Conservation (phyloP, 1,140 invertebrate species). For the Sarcophaga peregrina region DNA sequence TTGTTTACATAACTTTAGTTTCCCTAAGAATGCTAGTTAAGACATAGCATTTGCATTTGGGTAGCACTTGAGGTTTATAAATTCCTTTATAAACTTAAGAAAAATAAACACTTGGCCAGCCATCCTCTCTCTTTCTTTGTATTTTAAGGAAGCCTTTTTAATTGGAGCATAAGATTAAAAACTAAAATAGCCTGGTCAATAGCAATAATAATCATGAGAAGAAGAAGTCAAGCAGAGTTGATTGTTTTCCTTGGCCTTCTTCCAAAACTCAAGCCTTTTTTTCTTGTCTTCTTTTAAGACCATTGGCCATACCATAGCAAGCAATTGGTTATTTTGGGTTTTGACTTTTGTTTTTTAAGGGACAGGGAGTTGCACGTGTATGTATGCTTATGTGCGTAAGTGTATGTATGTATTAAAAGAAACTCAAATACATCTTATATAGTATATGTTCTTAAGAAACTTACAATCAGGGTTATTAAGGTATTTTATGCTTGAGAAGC, state of each 20-base stretch:
- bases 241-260: no score
- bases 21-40: neutral
- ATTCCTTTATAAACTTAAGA: no score
- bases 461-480: slow-evolving; percentile 21
- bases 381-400: neutral
- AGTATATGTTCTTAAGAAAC: slow-evolving; percentile 17
- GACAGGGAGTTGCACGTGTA: neutral
- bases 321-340: slow-evolving; percentile 11
- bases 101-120: no score
- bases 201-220: neutral
- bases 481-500: slow-evolving; percentile 24
- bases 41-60: neutral
- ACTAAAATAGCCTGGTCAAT: slow-evolving; percentile 24
- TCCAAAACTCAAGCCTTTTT: neutral
- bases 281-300: neutral
- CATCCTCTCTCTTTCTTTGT: neutral
- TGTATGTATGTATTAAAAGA: neutral
- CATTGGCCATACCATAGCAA: neutral
- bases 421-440: neutral
- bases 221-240: neutral
- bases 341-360: neutral
- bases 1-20: neutral
- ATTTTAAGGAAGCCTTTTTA: neutral
- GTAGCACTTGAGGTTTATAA: no score
- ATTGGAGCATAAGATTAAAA: slow-evolving; percentile 37